Percentiles rank a stretch among this genome's conserved stretches.
Evolutionary conservation across 2,797 vertebrate species (phyloP).

Genomic region (Phyllotis vaccarum): DNA sequence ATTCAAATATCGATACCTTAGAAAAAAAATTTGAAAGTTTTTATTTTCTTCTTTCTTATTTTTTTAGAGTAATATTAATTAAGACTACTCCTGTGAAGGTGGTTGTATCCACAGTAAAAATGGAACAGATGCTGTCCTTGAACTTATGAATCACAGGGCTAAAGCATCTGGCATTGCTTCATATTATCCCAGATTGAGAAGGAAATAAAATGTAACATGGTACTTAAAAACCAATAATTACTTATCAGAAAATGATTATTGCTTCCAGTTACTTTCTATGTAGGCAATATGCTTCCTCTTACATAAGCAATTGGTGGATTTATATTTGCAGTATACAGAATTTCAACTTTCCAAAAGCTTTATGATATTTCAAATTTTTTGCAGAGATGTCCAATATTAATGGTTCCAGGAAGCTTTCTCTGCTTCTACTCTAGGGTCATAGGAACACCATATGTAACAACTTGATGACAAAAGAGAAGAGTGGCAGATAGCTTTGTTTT

Average conservation of each 20-base stretch:
- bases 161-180: slow-evolving; percentile 51
- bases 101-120: background rate
- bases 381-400: background rate
- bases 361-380: background rate
- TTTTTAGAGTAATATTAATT: slow-evolving; percentile 67
- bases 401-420: background rate
- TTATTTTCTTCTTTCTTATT: slow-evolving; percentile 53
- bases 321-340: background rate
- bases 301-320: background rate
- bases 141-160: background rate
- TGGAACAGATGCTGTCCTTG: slow-evolving; percentile 56
- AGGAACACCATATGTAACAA: background rate
- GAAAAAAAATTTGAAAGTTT: slow-evolving; percentile 33
- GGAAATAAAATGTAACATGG: background rate
- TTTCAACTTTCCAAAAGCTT: background rate
- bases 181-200: background rate
- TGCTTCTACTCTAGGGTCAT: background rate
- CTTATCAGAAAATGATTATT: slow-evolving; percentile 4
- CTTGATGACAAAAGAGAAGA: background rate
- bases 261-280: background rate
- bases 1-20: background rate
- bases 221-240: slow-evolving; percentile 1
- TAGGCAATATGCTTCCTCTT: background rate
- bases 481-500: background rate
- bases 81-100: slow-evolving; percentile 16